Evolutionary conservation across 1,140 invertebrate species (phyloP), one percentile per base, ranked within the genome.

Genomic region (Odontomachus brunneus): DNA sequence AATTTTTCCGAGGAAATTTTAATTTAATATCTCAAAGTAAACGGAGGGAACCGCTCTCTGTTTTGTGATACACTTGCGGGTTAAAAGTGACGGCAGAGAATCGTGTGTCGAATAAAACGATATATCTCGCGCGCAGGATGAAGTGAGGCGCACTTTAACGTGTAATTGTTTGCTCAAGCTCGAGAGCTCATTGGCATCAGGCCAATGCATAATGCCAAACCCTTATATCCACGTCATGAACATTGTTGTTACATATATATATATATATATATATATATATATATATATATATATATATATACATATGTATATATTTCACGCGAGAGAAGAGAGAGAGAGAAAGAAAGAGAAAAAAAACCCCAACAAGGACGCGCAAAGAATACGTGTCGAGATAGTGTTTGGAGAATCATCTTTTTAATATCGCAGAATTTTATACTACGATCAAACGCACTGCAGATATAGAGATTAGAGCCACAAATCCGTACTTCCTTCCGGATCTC

Each of bases 371-470:
- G 63, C 29, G 67, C 49, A 26, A 53, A 0, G 5, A 26, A n/a
- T 55, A 19, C 17, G 38, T 2, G 29, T 33, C 29, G 29, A 5
- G 29, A 33, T 11, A 26, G 33, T 69, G 57, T 49, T 11, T 9
- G 49, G 65, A 24, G 38, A 11, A 14, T 80, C 17, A 71, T 51
- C n/a, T 22, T 71, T 78, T 78, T 59, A 80, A 71, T 71, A 69
- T 59, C n/a, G 65, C 65, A 48, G 65, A 71, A n/a, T 80, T 80
- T 69, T 80, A 71, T 80, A 80, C 24, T 2, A 33, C 26, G 53
- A 76, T 44, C 7, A 15, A 76, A 44, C 29, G 29, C 49, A 24
- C 11, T 33, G 2, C 59, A 26, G 7, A 49, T 29, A 66, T 75
- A 51, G 38, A 38, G 55, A 7, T 5, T 7, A 44, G 38, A 7